Base-by-base conservation (phyloP, 1,140 invertebrate genomes). In the Harpegnathos saltator region DNA sequence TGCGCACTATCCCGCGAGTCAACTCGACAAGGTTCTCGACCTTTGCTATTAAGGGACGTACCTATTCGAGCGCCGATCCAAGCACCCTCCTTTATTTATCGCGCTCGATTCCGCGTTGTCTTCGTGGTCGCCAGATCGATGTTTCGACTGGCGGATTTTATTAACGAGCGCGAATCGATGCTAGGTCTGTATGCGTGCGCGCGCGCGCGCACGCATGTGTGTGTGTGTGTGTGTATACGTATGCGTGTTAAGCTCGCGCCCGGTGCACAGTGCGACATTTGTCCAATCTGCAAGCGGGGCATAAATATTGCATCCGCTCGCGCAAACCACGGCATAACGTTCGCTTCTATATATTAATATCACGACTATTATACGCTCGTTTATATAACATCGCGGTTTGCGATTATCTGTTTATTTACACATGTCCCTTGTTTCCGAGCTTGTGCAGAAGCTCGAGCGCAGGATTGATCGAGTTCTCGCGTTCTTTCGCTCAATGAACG, bases 11-110 rank as follows among this genome's bases (percentile, higher is more conserved):
- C 68, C 82, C 80, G 59, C 69, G 69, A 80, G 54, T 29, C 38
- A 85, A 85, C 75, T 85, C 86, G 62, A 38, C 73, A 83, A 61
- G 87, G 84, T 89, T 85, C 59, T 85, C 86, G 86, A 88, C 86
- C 85, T 87, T 80, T 86, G 54, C 62, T 54, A 83, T 85, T 73
- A 73, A 77, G 62, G 62, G 75, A 80, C 75, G 75, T 80, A 80
- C 54, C 61, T 78, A 80, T 81, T 26, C 73, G 72, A 65, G 61
- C 58, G 48, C 62, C 75, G 50, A 48, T 44, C 11, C 33, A 26
- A 66, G 52, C 59, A 54, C 73, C 56, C 17, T 68, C 24, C 48
- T 83, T 77, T 83, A 65, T 77, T 83, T 61, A 77, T 80, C 63
- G 54, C 74, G 62, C 54, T 80, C 38, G 14, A 63, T 83, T 78